Evolutionary conservation across 92 coral and sea anemone species (phyloP), one percentile per base, ranked within the genome.

Genomic region (Metridium senile): DNA sequence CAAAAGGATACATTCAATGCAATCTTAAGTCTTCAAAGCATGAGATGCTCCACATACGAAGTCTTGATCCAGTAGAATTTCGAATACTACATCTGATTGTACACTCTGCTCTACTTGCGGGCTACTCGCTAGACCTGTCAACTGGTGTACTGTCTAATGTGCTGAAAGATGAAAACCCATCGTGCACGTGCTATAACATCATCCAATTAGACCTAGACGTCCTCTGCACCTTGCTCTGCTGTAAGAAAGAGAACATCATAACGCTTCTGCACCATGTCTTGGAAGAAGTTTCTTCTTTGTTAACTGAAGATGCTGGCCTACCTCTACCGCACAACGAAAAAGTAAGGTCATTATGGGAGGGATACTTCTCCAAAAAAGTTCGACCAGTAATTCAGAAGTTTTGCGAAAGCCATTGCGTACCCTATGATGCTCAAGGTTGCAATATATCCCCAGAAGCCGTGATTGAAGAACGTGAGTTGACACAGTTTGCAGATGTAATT

Each of bases 11-110:
- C 63, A 28, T 85, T 2, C 17, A 52, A n/a, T 33, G 74, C 33
- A 73, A 62, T 32, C 70, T 74, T 4, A 23, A 33, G 13, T 32
- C 33, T 4, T 33, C 74, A 51, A 23, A 51, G 34, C 56, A 82
- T 43, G 25, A 70, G 66, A 67, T 56, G 68, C 74, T 82, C 49
- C 74, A 74, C 34, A 72, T 82, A 16, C 78, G 93, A 75, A 46
- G 63, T 10, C 85, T 96, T 26, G 54, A 77, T 26, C 96, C 97
- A 22, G 85, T 68, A 2, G 99, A 89, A 53, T 89, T 86, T 72
- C 96, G 99, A 18, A 68, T 89, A 25, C 76, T 96, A 19, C 98
- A 96, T 82, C 81, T 96, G 53, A 76, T 93, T 39, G 93, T 92
- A 10, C 91, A 88, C 71, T 77, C 90, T 53, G 88, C 93, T 10